Base-by-base conservation (phyloP, 2,888 invertebrate species). In the Azorinus chamasolen region DNA sequence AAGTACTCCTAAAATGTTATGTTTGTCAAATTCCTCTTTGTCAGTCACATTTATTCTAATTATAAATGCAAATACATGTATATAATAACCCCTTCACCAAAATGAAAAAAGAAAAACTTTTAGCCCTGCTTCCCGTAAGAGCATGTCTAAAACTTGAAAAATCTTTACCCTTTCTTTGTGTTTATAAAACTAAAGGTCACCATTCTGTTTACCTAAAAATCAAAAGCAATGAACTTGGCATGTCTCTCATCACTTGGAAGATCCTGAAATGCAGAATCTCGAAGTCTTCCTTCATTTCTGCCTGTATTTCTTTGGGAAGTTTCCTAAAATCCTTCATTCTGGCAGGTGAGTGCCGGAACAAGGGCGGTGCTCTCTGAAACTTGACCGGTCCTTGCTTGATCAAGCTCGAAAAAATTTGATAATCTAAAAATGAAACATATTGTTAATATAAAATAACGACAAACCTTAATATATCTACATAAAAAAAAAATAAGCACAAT, bases 221-320 rank as follows among this genome's bases (percentile, higher is more conserved):
- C 84, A 96, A 94, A 46, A 96, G 91, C 92, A 96, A 93, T 84
- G 94, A 94, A 71, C 94, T 93, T 1, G 96, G 96, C 91, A 92
- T 92, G 50, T 88, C 85, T 63, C 87, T 85, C 83, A 92, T 84
- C 18, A 88, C 89, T 46, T 89, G 87, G 93, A 95, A 95, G 48
- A 96, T 95, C 66, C 94, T 74, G 18, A 90, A 88, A 62, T 89
- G 89, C 14, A 91, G 80, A 50, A 77, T 80, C 53, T 87, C 83
- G 62, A 90, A 86, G 57, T 87, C 85, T 48, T 90, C 87, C 61
- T 79, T 77, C 79, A 90, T 72, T 25, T 85, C 83, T 2, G 83
- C 83, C 72, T 89, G 83, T 32, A 87, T 73, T 37, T 90, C 87
- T 45, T 87, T 81, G 5, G 85, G 73, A 62, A 91, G 70, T n/a